Conservation (phyloP, 2,888 invertebrate species). For the Dascillus cervinus region DNA sequence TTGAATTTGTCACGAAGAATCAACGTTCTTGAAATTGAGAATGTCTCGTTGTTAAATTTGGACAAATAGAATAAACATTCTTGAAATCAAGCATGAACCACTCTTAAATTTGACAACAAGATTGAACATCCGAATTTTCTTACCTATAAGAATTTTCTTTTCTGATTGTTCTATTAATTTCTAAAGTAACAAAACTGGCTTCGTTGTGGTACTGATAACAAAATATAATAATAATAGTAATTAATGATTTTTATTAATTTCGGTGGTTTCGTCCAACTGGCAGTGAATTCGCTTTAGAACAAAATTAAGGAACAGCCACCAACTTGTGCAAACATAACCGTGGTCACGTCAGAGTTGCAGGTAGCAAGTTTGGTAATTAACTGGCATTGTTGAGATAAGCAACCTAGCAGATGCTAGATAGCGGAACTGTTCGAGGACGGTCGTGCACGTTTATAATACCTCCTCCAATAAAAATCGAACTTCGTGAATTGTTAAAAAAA, state of each 20-base stretch:
- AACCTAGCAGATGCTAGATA: conserved; percentile 29
- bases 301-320: conserved; percentile 8
- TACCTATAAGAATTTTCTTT: too few relatives aligned
- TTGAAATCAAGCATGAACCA: too few relatives aligned
- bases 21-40: too few relatives aligned
- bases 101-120: too few relatives aligned
- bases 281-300: conserved; percentile 9
- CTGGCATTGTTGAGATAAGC: conserved; percentile 38
- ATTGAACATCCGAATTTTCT: too few relatives aligned
- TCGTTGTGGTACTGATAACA: neutral
- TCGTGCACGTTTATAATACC: conserved; percentile 9
- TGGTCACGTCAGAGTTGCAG: conserved; percentile 34
- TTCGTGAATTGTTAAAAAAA: conserved; percentile 3
- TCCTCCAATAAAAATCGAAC: neutral
- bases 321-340: conserved; percentile 26
- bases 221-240: neutral
- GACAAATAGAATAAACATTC: too few relatives aligned
- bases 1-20: too few relatives aligned
- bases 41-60: too few relatives aligned
- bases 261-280: conserved; percentile 1
- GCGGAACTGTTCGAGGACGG: conserved; percentile 12
- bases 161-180: too few relatives aligned
- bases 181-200: neutral
- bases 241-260: neutral
- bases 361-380: conserved; percentile 39